Conservation (phyloP, 2,888 invertebrate genomes). For the Tinea pellionella region DNA sequence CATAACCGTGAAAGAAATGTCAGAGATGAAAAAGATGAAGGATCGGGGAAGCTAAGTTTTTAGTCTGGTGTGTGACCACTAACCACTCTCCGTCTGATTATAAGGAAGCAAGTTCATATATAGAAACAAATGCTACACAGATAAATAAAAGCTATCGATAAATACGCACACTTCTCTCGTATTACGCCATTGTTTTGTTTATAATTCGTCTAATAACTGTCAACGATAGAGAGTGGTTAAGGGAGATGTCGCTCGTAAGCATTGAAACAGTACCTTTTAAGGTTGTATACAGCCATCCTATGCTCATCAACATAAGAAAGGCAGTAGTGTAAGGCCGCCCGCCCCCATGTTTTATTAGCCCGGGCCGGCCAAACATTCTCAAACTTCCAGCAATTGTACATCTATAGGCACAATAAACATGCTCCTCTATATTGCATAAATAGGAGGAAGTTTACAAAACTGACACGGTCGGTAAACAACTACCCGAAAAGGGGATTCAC, state of each 20-base stretch:
- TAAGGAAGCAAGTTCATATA: too few species aligned
- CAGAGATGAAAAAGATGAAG: too few species aligned
- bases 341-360: conserved; percentile 55
- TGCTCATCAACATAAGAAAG: conserved; percentile 56
- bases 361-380: conserved; percentile 19
- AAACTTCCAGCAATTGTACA: not conserved
- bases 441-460: conserved; percentile 2
- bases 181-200: too few species aligned
- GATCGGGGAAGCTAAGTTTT: too few species aligned
- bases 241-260: not conserved
- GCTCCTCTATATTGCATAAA: not conserved
- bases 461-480: conserved; percentile 8
- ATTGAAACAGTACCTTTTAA: not conserved
- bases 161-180: too few species aligned
- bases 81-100: too few species aligned
- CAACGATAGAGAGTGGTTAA: too few species aligned
- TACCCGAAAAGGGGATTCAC: not conserved
- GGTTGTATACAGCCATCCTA: not conserved
- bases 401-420: not conserved
- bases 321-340: conserved; percentile 26
- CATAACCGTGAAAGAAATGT: too few species aligned
- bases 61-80: too few species aligned
- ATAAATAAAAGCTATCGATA: too few species aligned
- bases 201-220: too few species aligned
- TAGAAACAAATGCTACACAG: too few species aligned